Evolutionary conservation across 2,113 vertebrate species (phyloP), one percentile per base, ranked within the genome.

Genomic region (Camelus dromedarius): DNA sequence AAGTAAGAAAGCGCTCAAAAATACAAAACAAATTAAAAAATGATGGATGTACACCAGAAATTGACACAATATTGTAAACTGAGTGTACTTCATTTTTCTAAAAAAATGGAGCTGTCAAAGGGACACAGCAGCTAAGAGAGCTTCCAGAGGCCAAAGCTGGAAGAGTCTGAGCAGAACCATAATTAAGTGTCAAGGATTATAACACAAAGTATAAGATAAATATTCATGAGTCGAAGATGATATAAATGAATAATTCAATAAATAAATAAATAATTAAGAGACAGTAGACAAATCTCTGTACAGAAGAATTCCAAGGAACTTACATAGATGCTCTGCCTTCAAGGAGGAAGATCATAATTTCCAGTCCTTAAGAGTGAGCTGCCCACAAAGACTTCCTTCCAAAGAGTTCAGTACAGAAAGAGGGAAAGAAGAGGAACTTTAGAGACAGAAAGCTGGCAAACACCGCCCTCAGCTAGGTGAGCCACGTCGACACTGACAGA

Each of bases 241-340:
- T 42, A 42, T 42, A 42, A 42, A 42, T 42, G 38, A 42, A 42
- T 42, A 42, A 42, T 42, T 42, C 5, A 42, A 42, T 42, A 42
- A 42, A 42, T 42, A 42, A 42, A 42, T 42, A 42, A 42, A 42
- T 42, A 42, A 42, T 42, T 42, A 42, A 42, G 38, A 42, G 38
- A 48, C 15, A 72, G 54, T n/a, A 81, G 35, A 67, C 15, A 70
- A 35, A 70, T 88, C 6, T 88, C 50, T 92, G 4, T 48, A 3
- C 18, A 83, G 30, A 77, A 85, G 26, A 91, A 96, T 87, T 92
- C 18, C 20, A 67, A 86, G 50, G 79, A 73, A 88, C 56, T 67
- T 76, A 56, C 32, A 11, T 52, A 58, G 16, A 24, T 81, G 32
- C 6, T 60, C 16, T 87, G 5, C 28, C 15, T 12, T 64, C 11